phyloP scores from a whole-genome alignment of 1,140 invertebrate genomes.

The Leptopilina clavipes region DNA sequence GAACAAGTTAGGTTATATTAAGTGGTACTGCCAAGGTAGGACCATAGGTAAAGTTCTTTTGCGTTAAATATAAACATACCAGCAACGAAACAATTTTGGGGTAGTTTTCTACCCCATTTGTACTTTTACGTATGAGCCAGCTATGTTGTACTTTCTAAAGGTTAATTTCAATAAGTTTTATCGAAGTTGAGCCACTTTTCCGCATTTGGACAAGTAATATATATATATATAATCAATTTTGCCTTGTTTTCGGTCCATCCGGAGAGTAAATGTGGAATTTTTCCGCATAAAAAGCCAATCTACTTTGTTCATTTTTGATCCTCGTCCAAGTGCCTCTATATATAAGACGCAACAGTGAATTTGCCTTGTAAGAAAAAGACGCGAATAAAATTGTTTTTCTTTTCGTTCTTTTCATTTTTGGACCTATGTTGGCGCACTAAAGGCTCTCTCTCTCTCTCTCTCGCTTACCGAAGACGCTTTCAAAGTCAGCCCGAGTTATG shows the following conservation, averaged over 20 bases:
- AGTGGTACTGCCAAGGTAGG: too few relatives aligned
- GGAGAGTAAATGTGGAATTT: background rate
- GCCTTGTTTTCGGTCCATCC: slow-evolving; percentile 2
- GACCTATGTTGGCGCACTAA: background rate
- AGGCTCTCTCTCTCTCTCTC: too few relatives aligned
- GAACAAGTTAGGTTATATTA: too few relatives aligned
- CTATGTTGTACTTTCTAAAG: too few relatives aligned
- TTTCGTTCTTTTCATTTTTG: background rate
- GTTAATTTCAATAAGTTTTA: too few relatives aligned
- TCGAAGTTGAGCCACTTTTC: background rate
- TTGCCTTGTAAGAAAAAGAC: background rate
- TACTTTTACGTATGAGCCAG: too few relatives aligned
- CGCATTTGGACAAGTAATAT: background rate
- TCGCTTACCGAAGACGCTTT: background rate
- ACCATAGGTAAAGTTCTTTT: too few relatives aligned
- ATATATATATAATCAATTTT: slow-evolving; percentile 4
- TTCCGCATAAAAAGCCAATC: background rate
- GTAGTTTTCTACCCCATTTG: too few relatives aligned
- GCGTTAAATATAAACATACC: too few relatives aligned
- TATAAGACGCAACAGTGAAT: background rate
- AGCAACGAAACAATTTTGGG: too few relatives aligned
- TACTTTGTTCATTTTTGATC: background rate
- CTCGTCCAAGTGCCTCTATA: slow-evolving; percentile 3
- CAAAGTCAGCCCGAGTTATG: background rate
- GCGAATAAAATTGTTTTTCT: background rate